Conservation (phyloP, 1,140 invertebrate species). For the Drosophila parabipectinata region DNA sequence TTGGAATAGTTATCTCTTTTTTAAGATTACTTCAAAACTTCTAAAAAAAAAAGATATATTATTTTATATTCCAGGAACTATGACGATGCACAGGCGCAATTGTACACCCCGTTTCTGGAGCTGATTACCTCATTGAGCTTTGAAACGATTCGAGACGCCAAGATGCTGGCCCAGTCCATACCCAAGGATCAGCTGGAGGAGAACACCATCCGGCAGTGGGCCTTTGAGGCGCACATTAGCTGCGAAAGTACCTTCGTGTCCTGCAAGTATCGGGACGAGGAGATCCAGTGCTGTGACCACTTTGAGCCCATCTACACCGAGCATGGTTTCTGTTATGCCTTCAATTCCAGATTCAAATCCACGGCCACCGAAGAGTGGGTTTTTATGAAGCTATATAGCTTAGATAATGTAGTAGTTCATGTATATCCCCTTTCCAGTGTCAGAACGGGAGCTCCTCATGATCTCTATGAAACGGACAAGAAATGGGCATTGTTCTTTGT, state of each 20-base stretch:
- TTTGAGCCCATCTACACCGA: conserved; percentile 88
- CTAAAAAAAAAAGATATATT: not conserved
- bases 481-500: conserved; percentile 81
- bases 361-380: conserved; percentile 72
- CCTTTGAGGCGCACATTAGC: conserved; percentile 59
- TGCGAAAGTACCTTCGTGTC: conserved; percentile 67
- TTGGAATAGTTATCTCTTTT: too few relatives aligned
- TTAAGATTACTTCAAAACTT: too few relatives aligned
- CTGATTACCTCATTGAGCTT: conserved; percentile 80
- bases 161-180: conserved; percentile 45
- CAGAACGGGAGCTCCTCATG: conserved; percentile 67
- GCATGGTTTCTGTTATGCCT: conserved; percentile 89
- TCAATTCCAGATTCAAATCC: conserved; percentile 86
- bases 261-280: conserved; percentile 87
- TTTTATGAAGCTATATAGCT: too few relatives aligned
- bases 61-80: conserved; percentile 46
- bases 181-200: conserved; percentile 49
- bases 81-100: conserved; percentile 46
- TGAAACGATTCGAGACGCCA: conserved; percentile 69
- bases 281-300: conserved; percentile 86
- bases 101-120: conserved; percentile 73
- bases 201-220: conserved; percentile 62
- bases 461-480: conserved; percentile 83
- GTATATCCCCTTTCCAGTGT: conserved; percentile 29
- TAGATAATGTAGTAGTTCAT: not conserved